phyloP scores from a whole-genome alignment of 2,113 vertebrate genomes.

The Cheirogaleus medius region DNA sequence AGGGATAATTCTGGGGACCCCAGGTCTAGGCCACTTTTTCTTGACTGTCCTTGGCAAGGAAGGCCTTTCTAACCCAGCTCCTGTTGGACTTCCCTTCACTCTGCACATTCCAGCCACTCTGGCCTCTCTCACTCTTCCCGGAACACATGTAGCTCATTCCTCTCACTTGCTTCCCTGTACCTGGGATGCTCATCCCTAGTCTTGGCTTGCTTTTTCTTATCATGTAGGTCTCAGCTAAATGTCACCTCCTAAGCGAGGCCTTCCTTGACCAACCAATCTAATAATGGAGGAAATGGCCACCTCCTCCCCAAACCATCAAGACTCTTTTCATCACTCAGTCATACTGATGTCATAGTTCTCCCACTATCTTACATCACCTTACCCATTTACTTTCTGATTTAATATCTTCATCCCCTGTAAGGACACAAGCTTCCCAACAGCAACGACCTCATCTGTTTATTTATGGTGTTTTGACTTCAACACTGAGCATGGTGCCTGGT shows the following conservation, averaged over 20 bases:
- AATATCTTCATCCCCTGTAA: not conserved
- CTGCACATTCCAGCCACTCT: rapidly evolving
- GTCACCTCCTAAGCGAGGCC: not conserved
- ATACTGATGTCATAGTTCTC: not conserved
- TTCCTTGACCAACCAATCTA: not conserved
- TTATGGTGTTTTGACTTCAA: not conserved
- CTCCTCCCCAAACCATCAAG: not conserved
- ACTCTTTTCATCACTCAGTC: not conserved
- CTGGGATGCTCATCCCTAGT: not conserved
- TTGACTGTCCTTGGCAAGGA: not conserved
- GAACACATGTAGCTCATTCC: not conserved
- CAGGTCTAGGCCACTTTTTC: not conserved
- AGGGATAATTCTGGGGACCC: not conserved
- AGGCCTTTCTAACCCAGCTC: not conserved
- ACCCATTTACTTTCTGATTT: not conserved
- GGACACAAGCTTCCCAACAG: not conserved
- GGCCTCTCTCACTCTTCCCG: not conserved
- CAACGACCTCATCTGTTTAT: not conserved
- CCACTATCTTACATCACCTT: not conserved
- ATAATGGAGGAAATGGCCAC: not conserved
- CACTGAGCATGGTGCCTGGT: not conserved
- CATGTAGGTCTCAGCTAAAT: not conserved
- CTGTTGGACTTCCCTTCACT: not conserved
- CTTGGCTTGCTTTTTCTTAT: not conserved
- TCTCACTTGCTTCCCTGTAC: not conserved